Evolutionary conservation across 2,888 invertebrate species (phyloP).

Genomic region (Autographa gamma): DNA sequence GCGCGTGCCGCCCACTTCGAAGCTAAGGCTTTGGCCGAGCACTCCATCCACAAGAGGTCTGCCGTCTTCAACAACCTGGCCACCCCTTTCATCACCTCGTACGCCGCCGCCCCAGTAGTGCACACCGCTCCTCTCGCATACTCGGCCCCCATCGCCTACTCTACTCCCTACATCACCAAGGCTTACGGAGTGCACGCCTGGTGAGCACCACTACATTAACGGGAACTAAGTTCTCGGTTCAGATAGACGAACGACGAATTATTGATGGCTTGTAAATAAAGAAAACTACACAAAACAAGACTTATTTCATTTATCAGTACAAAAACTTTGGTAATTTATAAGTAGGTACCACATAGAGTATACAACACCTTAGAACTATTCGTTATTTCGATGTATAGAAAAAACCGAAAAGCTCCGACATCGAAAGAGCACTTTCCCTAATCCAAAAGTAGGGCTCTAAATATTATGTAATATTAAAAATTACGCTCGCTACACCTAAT

Average conservation of each 20-base stretch:
- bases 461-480: no score
- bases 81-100: slow-evolving; percentile 70
- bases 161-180: slow-evolving; percentile 72
- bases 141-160: slow-evolving; percentile 68
- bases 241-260: slow-evolving; percentile 72
- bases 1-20: slow-evolving; percentile 81
- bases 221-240: slow-evolving; percentile 72
- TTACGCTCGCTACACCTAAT: no score
- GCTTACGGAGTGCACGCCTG: slow-evolving; percentile 79
- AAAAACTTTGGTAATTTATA: no score
- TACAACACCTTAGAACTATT: no score
- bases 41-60: slow-evolving; percentile 82
- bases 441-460: no score
- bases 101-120: slow-evolving; percentile 67
- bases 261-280: slow-evolving; percentile 71
- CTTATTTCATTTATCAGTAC: background rate
- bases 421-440: no score
- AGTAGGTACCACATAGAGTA: no score
- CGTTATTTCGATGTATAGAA: no score
- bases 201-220: slow-evolving; percentile 74
- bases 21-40: slow-evolving; percentile 78
- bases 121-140: slow-evolving; percentile 68
- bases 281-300: slow-evolving; percentile 27
- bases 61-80: slow-evolving; percentile 62
- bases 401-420: no score